Evolutionary conservation across 2,113 vertebrate species (phyloP).

Genomic region (Melanotaenia duboulayi): DNA sequence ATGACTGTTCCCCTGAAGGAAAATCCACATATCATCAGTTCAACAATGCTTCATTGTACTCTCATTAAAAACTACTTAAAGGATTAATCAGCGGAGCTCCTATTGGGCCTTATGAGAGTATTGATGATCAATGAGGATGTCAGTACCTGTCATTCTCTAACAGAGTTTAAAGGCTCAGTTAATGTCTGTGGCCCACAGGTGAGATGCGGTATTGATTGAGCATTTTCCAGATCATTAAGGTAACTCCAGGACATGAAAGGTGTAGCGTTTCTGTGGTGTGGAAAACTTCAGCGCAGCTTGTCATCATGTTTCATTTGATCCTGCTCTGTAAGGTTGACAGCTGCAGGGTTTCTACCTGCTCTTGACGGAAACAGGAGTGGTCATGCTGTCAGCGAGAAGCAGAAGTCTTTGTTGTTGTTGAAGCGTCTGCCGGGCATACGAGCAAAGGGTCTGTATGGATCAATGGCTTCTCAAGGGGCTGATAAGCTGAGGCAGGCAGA

Average conservation of each 20-base stretch:
- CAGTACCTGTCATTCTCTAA: slow-evolving; percentile 20
- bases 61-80: slow-evolving; percentile 67
- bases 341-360: slow-evolving; percentile 42
- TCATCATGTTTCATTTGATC: slow-evolving; percentile 62
- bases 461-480: slow-evolving; percentile 63
- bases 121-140: slow-evolving; percentile 47
- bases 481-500: slow-evolving; percentile 58
- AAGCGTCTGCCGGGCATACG: slow-evolving; percentile 49
- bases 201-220: slow-evolving; percentile 35
- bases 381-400: slow-evolving; percentile 58
- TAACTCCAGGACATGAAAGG: slow-evolving; percentile 30
- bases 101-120: slow-evolving; percentile 46
- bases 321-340: slow-evolving; percentile 43
- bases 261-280: slow-evolving; percentile 1
- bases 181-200: slow-evolving; percentile 26
- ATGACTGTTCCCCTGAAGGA: slow-evolving; percentile 21
- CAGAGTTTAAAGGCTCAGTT: slow-evolving; percentile 40
- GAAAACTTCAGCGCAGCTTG: slow-evolving; percentile 24
- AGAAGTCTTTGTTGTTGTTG: slow-evolving; percentile 58
- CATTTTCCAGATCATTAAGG: slow-evolving; percentile 34
- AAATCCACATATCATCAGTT: slow-evolving; percentile 34
- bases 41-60: slow-evolving; percentile 8
- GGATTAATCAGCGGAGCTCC: slow-evolving; percentile 53
- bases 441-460: slow-evolving; percentile 68
- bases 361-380: slow-evolving; percentile 56